Evolutionary conservation across 2,888 invertebrate genomes (phyloP).

Genomic region (Drosophila setosimentum): DNA sequence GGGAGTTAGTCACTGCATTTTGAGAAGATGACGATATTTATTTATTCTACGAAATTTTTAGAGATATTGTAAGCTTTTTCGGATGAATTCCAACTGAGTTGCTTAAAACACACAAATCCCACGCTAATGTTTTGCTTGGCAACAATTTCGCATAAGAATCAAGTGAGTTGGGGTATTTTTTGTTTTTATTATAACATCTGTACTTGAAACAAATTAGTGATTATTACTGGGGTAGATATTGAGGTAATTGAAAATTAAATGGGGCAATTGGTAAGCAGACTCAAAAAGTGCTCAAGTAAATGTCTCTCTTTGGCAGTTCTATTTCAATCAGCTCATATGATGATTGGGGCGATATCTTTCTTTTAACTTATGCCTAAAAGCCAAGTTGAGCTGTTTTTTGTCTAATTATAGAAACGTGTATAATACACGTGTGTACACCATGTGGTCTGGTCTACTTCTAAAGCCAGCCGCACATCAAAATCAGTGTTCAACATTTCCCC

Average conservation of each 20-base stretch:
- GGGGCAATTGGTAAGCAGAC: conserved; percentile 22
- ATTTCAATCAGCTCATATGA: conserved; percentile 43
- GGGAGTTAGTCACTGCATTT: conserved; percentile 58
- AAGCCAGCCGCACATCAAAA: conserved; percentile 34
- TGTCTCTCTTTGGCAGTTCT: conserved; percentile 7
- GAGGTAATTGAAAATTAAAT: neutral
- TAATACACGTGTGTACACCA: conserved; percentile 35
- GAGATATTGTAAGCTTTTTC: neutral
- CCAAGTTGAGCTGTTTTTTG: conserved; percentile 8
- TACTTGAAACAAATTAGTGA: neutral
- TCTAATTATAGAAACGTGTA: conserved; percentile 48
- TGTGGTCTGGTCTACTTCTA: conserved; percentile 52
- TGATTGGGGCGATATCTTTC: conserved; percentile 42
- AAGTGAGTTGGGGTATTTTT: neutral
- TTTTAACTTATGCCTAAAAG: conserved; percentile 5
- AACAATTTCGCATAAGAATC: neutral
- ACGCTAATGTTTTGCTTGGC: neutral
- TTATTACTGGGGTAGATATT: neutral
- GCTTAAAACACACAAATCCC: neutral
- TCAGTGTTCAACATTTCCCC: neutral
- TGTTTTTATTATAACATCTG: neutral
- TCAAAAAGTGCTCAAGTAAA: conserved; percentile 24
- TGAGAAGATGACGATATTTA: conserved; percentile 11
- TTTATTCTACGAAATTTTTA: conserved; percentile 9
- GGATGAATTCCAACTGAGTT: neutral